Evolutionary conservation across 2,113 vertebrate genomes (phyloP).

Genomic region (Nothocercus nigrocapillus): DNA sequence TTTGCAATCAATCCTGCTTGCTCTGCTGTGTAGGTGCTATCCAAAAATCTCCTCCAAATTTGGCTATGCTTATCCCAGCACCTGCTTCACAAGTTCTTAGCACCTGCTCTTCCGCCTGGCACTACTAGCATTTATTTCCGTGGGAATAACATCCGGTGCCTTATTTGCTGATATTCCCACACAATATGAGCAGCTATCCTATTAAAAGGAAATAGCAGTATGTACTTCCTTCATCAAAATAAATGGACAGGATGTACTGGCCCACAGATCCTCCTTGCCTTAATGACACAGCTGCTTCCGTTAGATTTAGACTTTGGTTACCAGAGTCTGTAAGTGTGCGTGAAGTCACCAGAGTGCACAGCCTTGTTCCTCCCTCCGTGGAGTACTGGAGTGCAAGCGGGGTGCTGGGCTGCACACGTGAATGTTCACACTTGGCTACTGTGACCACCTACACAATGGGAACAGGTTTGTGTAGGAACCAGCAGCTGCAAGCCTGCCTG

Average conservation of each 20-base stretch:
- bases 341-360: not conserved
- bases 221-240: not conserved
- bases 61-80: slow-evolving; percentile 23
- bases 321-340: not conserved
- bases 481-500: not conserved
- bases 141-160: not conserved
- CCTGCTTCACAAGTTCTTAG: slow-evolving; percentile 43
- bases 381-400: not conserved
- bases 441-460: rapidly evolving
- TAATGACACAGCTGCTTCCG: not conserved
- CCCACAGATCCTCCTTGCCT: not conserved
- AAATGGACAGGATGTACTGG: not conserved
- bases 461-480: not conserved
- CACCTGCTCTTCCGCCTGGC: not conserved
- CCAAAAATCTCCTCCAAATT: slow-evolving; percentile 46
- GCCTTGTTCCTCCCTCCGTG: not conserved
- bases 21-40: slow-evolving; percentile 48
- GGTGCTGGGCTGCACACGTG: not conserved
- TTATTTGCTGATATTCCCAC: not conserved
- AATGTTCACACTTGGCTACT: not conserved
- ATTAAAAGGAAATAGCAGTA: not conserved
- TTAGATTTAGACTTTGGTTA: not conserved
- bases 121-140: slow-evolving; percentile 8
- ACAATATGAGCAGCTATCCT: not conserved
- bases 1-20: slow-evolving; percentile 45